Conservation (phyloP, 2,888 invertebrate species). For the Pocota personata region DNA sequence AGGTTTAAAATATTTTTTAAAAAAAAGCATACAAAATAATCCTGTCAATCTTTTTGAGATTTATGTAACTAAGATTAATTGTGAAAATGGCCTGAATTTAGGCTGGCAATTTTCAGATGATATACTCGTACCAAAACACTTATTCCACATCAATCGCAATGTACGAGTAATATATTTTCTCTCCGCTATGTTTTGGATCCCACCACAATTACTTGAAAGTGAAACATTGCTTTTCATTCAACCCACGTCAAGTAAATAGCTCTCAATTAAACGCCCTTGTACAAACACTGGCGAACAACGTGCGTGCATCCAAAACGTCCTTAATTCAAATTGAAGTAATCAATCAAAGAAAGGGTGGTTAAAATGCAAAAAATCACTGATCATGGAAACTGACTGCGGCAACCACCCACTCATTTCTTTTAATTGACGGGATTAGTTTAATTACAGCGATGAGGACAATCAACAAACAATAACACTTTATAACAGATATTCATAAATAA, state of each 20-base stretch:
- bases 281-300: not conserved
- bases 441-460: slow-evolving; percentile 27
- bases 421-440: slow-evolving; percentile 45
- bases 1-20: too few species aligned
- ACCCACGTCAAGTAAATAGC: not conserved
- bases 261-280: not conserved
- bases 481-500: slow-evolving; percentile 22
- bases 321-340: slow-evolving; percentile 32
- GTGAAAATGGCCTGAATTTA: too few species aligned
- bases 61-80: too few species aligned
- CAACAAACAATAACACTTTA: slow-evolving; percentile 37
- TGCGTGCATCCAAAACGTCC: not conserved
- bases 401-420: slow-evolving; percentile 25
- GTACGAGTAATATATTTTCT: too few species aligned
- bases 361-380: not conserved
- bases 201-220: not conserved
- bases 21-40: too few species aligned
- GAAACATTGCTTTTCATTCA: not conserved
- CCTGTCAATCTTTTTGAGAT: too few species aligned
- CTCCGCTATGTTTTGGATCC: too few species aligned
- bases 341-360: slow-evolving; percentile 21
- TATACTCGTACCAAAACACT: too few species aligned
- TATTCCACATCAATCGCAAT: too few species aligned
- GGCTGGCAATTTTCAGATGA: too few species aligned
- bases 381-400: slow-evolving; percentile 15